These are phyloP conservation scores for Cloeon dipterum DNA, from an alignment of 2,888 invertebrate genomes.

Conservation along the genomic window DNA sequence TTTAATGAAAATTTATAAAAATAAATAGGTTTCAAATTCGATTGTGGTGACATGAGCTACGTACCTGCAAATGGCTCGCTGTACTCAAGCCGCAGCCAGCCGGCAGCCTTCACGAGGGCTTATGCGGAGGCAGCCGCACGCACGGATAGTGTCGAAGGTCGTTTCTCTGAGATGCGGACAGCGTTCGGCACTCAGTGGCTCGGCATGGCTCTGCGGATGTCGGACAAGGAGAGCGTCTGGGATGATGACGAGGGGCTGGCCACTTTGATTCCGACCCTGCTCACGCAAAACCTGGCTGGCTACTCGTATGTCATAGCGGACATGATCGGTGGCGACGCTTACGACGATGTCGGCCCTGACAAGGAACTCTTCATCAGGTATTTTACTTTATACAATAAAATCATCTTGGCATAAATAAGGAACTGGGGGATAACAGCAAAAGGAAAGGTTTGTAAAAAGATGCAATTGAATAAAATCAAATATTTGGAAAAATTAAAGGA, in stretches of 20 bases:
- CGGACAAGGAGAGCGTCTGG: slow-evolving; percentile 51
- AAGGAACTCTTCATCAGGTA: slow-evolving; percentile 45
- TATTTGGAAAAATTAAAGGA: too few relatives aligned
- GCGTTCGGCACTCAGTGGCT: slow-evolving; percentile 44
- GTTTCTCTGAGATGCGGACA: slow-evolving; percentile 48
- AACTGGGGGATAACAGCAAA: too few relatives aligned
- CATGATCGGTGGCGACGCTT: slow-evolving; percentile 51
- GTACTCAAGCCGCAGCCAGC: too few relatives aligned
- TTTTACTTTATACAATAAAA: too few relatives aligned
- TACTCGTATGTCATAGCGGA: slow-evolving; percentile 56
- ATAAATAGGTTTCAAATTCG: slow-evolving; percentile 63
- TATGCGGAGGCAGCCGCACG: too few relatives aligned
- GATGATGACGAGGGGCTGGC: slow-evolving; percentile 42
- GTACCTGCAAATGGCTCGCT: too few relatives aligned
- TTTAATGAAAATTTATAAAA: too few relatives aligned
- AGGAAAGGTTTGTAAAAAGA: too few relatives aligned
- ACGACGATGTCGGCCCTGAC: slow-evolving; percentile 25
- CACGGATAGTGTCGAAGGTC: slow-evolving; percentile 36
- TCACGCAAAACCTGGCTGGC: slow-evolving; percentile 33
- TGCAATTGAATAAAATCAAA: too few relatives aligned
- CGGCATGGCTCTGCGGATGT: slow-evolving; percentile 49
- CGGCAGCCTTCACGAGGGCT: too few relatives aligned
- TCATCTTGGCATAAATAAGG: too few relatives aligned
- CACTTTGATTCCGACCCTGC: slow-evolving; percentile 44
- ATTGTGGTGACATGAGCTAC: slow-evolving; percentile 56